Conservation (phyloP, 2,888 invertebrate species). For the Lordiphosa andalusiaca region DNA sequence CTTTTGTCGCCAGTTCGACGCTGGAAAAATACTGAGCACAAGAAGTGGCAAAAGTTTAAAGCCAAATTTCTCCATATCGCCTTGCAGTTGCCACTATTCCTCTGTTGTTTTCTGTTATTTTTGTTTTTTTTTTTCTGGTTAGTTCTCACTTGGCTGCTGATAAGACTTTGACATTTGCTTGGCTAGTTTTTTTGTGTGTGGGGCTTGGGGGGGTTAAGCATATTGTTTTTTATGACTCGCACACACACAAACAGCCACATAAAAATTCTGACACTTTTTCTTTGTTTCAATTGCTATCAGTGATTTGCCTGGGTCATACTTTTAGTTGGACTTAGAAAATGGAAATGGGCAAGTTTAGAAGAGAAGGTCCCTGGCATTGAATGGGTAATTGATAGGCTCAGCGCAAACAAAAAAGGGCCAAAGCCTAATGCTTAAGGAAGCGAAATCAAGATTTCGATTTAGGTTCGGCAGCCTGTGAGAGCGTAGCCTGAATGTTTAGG, state of each 20-base stretch:
- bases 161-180: constrained; percentile 64
- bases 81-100: constrained; percentile 35
- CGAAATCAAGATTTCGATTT: no score
- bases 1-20: constrained; percentile 64
- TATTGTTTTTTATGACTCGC: constrained; percentile 54
- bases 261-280: constrained; percentile 57
- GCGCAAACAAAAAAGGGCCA: no score
- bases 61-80: constrained; percentile 48
- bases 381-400: constrained; percentile 3
- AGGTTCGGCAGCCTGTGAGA: no score
- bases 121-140: constrained; percentile 28
- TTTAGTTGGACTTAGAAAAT: constrained; percentile 11
- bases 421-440: no score
- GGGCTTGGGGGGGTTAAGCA: constrained; percentile 16
- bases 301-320: constrained; percentile 19
- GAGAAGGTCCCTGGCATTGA: constrained; percentile 7
- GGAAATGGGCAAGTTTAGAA: constrained; percentile 1
- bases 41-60: constrained; percentile 47
- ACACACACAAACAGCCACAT: constrained; percentile 63
- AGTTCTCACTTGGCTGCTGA: constrained; percentile 60
- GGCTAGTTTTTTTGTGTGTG: constrained; percentile 56
- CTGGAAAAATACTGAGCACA: constrained; percentile 32
- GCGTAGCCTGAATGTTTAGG: no score
- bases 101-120: constrained; percentile 2
- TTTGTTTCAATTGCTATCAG: constrained; percentile 34